A percentile compares a stretch with the other conserved stretches of the same genome.
phyloP scores from a whole-genome alignment of 2,113 vertebrate genomes.

The Thalassarche chlororhynchos region DNA sequence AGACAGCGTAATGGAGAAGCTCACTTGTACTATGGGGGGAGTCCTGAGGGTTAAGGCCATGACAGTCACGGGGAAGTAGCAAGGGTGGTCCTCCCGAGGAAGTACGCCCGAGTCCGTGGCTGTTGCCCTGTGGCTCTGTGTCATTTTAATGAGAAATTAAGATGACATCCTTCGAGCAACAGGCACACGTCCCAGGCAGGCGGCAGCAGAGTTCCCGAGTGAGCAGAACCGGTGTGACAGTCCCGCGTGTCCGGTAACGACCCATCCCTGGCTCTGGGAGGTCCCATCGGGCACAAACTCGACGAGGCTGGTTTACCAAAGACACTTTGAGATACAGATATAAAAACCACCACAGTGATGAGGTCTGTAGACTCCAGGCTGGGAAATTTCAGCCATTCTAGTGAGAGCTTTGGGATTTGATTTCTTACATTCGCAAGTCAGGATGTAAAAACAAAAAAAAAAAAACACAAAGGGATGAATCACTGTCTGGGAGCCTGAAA shows the following conservation, averaged over 20 bases:
- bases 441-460: not conserved
- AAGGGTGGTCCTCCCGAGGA: not conserved
- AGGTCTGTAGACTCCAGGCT: slow-evolving; percentile 46
- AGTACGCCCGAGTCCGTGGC: not conserved
- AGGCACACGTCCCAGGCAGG: not conserved
- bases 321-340: not conserved
- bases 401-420: slow-evolving; percentile 25
- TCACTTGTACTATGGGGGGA: not conserved
- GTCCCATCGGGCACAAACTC: not conserved
- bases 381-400: not conserved
- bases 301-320: not conserved
- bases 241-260: rapidly evolving
- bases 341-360: slow-evolving; percentile 50
- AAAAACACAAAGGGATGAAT: not conserved
- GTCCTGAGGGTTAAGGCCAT: slow-evolving; percentile 8
- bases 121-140: not conserved
- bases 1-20: not conserved
- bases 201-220: not conserved
- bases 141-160: not conserved
- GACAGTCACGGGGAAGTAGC: not conserved
- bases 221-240: not conserved
- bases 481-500: not conserved
- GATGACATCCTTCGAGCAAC: not conserved
- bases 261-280: not conserved
- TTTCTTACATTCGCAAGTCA: slow-evolving; percentile 16